Conservation (phyloP, 2,797 vertebrate genomes). For the Onychomys leucogaster region DNA sequence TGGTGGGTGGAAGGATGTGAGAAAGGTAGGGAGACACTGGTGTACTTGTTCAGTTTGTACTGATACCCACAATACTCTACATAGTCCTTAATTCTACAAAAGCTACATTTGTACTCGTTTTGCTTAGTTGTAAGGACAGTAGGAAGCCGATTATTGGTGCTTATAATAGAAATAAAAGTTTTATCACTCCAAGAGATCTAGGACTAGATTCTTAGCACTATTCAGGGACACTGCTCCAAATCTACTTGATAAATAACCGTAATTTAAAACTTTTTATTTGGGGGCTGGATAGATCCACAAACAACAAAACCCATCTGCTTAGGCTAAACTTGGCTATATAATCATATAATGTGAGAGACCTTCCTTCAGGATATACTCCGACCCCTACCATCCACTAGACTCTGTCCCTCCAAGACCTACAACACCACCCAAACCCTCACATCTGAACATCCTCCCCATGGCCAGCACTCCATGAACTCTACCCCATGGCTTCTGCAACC, state of each 20-base stretch:
- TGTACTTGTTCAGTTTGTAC: conserved; percentile 33
- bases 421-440: neutral
- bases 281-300: neutral
- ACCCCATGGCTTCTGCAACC: no score
- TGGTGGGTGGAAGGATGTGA: neutral
- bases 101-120: conserved; percentile 40
- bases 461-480: neutral
- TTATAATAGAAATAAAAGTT: conserved; percentile 44
- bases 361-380: neutral
- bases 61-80: neutral
- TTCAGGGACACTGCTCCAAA: neutral
- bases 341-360: neutral
- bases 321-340: conserved; percentile 18
- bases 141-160: conserved; percentile 7
- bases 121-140: conserved; percentile 48
- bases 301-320: neutral
- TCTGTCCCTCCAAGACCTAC: neutral
- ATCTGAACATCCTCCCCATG: neutral
- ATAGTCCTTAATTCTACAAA: conserved; percentile 18
- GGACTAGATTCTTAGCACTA: neutral
- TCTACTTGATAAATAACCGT: neutral
- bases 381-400: neutral
- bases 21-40: neutral
- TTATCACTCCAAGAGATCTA: neutral
- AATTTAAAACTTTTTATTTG: neutral